Base-by-base conservation (phyloP, 1,140 invertebrate species). In the Potamilus streckersoni region DNA sequence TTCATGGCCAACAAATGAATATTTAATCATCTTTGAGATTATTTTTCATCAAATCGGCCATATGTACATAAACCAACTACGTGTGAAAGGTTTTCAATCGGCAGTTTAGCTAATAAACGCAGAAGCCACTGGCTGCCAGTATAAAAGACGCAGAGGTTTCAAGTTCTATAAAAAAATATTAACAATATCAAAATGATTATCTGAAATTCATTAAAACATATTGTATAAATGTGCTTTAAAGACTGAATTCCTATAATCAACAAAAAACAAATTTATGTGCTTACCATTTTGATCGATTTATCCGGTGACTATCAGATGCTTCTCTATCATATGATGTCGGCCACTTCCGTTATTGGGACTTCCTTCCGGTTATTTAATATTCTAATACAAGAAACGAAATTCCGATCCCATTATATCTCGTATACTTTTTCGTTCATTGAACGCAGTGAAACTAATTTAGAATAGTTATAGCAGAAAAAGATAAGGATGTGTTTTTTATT, bases 311-410 rank as follows among this genome's bases (percentile, higher is more conserved):
- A 49, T 49, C 38, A 49, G 38, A 49, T 49, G 38, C 38, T 49
- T 49, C 38, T 77, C 75, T 56, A 77, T 77, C 75, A 77, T 77
- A 65, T 77, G 75, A 77, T 76, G 75, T 72, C 68, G 64, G 59
- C 63, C 75, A 77, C 64, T 69, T 77, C 70, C 75, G 69, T 12
- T 70, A 55, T 55, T 14, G 49, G 19, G 31, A n/a, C 20, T 57
- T 19, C 17, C 19, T 72, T 77, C 75, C 75, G 75, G 68, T 77
- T 77, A 49, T 8, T 49, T 49, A 49, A 49, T 49, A 49, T 49
- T 6, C 6, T 49, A 49, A 49, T 49, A 49, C 38, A 8, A 49
- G 38, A 49, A 49, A 11, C 38, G 38, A 49, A 49, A 49, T 49
- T 49, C 38, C 38, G 38, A 49, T 8, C 38, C 38, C 38, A 49